A percentile compares a stretch with the other conserved stretches of the same genome.
Conservation (phyloP, 2,113 vertebrate species). For the Motacilla alba region DNA sequence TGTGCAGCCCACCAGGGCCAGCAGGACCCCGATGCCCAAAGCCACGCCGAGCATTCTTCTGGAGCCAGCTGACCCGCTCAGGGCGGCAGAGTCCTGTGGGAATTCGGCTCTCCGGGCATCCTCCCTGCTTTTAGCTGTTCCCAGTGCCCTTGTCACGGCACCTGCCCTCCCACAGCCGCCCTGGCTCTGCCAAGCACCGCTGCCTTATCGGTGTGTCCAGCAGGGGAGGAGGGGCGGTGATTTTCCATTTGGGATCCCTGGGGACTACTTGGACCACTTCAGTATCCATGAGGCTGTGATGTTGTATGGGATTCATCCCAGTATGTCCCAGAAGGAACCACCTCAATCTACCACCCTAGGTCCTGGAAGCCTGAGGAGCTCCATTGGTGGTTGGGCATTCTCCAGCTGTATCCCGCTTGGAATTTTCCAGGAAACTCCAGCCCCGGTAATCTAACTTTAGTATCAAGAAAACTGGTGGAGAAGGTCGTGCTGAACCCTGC, state of each 20-base stretch:
- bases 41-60: accelerated
- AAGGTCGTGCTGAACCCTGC: background rate
- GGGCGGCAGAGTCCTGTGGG: background rate
- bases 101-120: accelerated
- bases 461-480: background rate
- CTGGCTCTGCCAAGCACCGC: background rate
- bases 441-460: background rate
- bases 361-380: background rate
- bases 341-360: background rate
- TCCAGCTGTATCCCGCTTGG: background rate
- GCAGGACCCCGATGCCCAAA: background rate
- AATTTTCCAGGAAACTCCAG: background rate
- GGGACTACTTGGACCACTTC: background rate
- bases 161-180: accelerated
- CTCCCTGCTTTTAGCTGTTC: background rate
- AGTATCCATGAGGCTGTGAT: background rate
- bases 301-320: background rate
- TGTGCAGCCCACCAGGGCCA: background rate
- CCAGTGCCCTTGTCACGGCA: accelerated
- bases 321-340: background rate
- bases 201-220: background rate
- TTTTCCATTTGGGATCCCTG: background rate
- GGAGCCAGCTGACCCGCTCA: background rate
- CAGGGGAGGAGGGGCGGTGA: accelerated
- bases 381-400: background rate